Percentiles rank a stretch among this genome's conserved stretches.
phyloP scores from a whole-genome alignment of 2,113 vertebrate species.

The Rhinoderma darwinii region DNA sequence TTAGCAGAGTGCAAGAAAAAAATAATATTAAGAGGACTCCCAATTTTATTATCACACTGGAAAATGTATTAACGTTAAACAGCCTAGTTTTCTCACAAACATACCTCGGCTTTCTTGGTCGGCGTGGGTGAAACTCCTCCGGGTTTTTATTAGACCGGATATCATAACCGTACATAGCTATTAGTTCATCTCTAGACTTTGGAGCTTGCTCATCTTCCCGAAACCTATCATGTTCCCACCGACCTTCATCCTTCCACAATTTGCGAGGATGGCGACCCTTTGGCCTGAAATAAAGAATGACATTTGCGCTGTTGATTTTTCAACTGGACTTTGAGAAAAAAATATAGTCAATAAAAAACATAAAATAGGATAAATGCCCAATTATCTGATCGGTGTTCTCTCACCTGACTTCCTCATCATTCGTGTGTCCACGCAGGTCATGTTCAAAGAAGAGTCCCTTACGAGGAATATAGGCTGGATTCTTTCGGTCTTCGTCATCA shows the following conservation, averaged over 20 bases:
- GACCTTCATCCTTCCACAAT: constrained; percentile 96
- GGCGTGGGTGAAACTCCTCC: constrained; percentile 78
- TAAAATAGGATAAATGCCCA: not conserved
- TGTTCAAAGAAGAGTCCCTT: constrained; percentile 98
- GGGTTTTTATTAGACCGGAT: constrained; percentile 86
- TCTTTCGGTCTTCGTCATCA: constrained; percentile 95
- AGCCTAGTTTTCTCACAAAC: too few species aligned
- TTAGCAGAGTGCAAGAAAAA: too few species aligned
- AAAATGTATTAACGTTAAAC: too few species aligned
- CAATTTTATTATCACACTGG: too few species aligned
- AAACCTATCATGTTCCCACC: constrained; percentile 96
- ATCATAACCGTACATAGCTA: constrained; percentile 95
- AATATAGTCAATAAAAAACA: too few species aligned
- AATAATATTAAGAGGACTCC: too few species aligned
- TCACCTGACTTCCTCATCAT: constrained; percentile 91
- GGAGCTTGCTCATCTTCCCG: constrained; percentile 97
- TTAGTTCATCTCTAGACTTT: constrained; percentile 92
- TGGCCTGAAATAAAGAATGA: constrained; percentile 73
- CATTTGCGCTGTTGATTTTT: not conserved
- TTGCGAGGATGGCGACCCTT: constrained; percentile 90
- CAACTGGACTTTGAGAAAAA: not conserved
- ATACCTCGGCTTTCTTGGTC: constrained; percentile 87
- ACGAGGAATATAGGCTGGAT: constrained; percentile 94
- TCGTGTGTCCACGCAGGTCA: constrained; percentile 90
- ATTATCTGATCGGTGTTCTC: not conserved